A percentile compares a stretch with the other conserved stretches of the same genome.
Evolutionary conservation across 1,140 invertebrate genomes (phyloP).

Genomic region (Metaphire vulgaris): DNA sequence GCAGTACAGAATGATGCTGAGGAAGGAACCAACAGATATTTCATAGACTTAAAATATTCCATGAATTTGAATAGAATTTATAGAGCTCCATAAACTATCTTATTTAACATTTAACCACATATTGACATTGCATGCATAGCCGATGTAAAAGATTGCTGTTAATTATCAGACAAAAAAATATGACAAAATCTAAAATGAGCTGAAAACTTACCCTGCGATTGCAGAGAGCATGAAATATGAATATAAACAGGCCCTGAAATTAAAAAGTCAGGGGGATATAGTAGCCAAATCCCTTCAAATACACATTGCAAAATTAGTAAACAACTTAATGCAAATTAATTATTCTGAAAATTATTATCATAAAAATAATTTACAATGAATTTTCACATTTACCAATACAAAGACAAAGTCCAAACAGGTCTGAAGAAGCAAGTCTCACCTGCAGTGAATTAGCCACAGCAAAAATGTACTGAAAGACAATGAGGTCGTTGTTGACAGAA

Average conservation of each 20-base stretch:
- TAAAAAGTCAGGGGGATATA: background rate
- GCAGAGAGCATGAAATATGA: constrained; percentile 27
- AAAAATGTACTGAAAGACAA: constrained; percentile 28
- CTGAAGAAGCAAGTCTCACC: constrained; percentile 5
- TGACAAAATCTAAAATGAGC: too few relatives aligned
- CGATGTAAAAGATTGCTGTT: too few relatives aligned
- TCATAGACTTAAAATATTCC: too few relatives aligned
- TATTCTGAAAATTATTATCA: background rate
- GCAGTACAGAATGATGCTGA: too few relatives aligned
- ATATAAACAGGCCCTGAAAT: constrained; percentile 26
- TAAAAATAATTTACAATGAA: background rate
- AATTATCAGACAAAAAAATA: too few relatives aligned
- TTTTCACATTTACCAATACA: background rate
- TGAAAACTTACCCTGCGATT: constrained; percentile 17
- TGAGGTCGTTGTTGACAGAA: constrained; percentile 24
- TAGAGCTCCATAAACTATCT: too few relatives aligned
- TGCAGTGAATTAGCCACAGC: constrained; percentile 28
- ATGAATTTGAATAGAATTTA: too few relatives aligned
- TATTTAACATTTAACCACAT: too few relatives aligned
- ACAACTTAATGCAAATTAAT: background rate
- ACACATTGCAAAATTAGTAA: background rate
- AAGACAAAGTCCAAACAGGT: background rate
- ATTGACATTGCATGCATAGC: too few relatives aligned
- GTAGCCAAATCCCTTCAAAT: background rate
- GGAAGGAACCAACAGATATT: too few relatives aligned